Percentiles rank a stretch among this genome's conserved stretches.
Conservation (phyloP, 2,113 vertebrate species). For the Chaenocephalus aceratus region DNA sequence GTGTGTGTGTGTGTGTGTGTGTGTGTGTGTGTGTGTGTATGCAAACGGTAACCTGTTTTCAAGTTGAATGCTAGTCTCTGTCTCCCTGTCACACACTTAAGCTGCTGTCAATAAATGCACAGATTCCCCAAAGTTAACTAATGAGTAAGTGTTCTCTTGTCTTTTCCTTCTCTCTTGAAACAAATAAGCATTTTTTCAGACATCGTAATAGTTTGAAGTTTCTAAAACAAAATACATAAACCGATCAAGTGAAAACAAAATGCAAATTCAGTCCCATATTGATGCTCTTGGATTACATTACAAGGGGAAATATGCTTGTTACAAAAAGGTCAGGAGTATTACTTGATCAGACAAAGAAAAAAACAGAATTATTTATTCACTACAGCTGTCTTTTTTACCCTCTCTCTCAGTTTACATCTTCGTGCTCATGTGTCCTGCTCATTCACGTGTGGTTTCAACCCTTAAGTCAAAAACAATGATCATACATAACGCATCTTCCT, state of each 20-base stretch:
- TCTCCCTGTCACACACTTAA: background rate
- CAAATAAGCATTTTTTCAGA: background rate
- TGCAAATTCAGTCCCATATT: background rate
- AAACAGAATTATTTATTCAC: background rate
- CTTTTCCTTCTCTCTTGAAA: background rate
- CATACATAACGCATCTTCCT: constrained; percentile 27
- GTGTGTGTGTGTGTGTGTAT: no score
- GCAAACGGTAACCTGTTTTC: background rate
- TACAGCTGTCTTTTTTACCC: background rate
- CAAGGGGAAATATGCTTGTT: background rate
- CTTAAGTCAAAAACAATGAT: constrained; percentile 4
- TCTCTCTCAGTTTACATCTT: constrained; percentile 6
- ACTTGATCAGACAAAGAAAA: background rate
- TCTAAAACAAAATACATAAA: background rate
- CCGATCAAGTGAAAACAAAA: background rate
- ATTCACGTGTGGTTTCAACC: background rate
- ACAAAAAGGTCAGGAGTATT: background rate
- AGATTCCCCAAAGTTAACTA: background rate
- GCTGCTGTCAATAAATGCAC: background rate
- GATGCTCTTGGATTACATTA: background rate
- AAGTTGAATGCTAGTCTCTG: background rate
- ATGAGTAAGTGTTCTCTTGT: no score
- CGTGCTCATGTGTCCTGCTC: background rate
- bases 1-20: no score
- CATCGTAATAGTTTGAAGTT: background rate